phyloP scores from a whole-genome alignment of 2,888 invertebrate genomes.

The Nebria salina region DNA sequence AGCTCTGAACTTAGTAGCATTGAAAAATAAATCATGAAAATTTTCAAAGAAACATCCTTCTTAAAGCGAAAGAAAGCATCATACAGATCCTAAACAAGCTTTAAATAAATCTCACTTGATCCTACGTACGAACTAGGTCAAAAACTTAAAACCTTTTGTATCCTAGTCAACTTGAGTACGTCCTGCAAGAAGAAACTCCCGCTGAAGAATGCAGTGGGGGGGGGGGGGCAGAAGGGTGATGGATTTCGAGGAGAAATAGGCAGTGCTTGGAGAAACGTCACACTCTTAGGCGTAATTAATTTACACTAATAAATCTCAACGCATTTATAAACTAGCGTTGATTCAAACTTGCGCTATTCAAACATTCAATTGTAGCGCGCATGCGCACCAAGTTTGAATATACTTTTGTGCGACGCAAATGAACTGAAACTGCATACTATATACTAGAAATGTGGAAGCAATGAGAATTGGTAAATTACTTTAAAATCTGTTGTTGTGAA shows the following conservation, averaged over 20 bases:
- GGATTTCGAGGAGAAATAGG: neutral
- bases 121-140: slow-evolving; percentile 35
- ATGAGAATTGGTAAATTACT: too few species aligned
- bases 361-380: neutral
- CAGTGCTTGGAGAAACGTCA: slow-evolving; percentile 19
- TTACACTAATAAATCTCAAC: slow-evolving; percentile 38
- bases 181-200: neutral
- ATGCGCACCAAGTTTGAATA: neutral
- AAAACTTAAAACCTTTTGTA: slow-evolving; percentile 36
- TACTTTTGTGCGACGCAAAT: too few species aligned
- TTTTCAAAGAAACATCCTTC: neutral
- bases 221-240: neutral
- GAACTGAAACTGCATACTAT: too few species aligned
- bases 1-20: neutral
- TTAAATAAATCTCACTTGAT: slow-evolving; percentile 29
- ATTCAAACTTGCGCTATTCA: neutral
- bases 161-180: slow-evolving; percentile 14
- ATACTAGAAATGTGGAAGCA: too few species aligned
- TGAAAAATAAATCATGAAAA: neutral
- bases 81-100: neutral
- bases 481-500: too few species aligned
- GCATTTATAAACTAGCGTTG: neutral
- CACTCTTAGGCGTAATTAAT: slow-evolving; percentile 26
- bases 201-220: neutral
- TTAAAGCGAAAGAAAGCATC: too few species aligned